Percentiles rank a stretch among this genome's conserved stretches.
These are phyloP conservation scores for Carcina quercana DNA, from an alignment of 2,888 invertebrate genomes.

Conservation along the genomic window DNA sequence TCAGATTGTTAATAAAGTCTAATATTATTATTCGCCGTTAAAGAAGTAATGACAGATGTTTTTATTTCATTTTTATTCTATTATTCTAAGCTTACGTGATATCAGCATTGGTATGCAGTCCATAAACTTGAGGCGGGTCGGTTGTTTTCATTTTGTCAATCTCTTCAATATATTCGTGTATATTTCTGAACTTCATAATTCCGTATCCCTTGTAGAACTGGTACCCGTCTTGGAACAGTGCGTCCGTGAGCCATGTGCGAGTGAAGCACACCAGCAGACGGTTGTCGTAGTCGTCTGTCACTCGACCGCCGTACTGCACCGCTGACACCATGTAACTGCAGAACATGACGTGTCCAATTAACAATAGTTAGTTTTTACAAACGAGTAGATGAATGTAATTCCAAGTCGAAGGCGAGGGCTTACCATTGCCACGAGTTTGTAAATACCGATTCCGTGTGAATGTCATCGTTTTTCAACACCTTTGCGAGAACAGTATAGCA, in stretches of 20 bases:
- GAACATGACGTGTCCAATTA: neutral
- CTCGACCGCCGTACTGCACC: conserved; percentile 93
- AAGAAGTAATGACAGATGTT: too few species aligned
- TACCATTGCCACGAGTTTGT: neutral
- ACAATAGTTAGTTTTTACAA: neutral
- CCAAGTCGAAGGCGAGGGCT: neutral
- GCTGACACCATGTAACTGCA: conserved; percentile 92
- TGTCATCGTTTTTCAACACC: neutral
- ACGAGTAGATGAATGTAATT: neutral
- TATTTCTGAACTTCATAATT: conserved; percentile 78
- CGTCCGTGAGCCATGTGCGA: conserved; percentile 84
- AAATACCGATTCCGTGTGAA: neutral
- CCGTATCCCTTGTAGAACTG: conserved; percentile 87
- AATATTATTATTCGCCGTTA: neutral
- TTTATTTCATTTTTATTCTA: conserved; percentile 9
- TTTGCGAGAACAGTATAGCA: neutral
- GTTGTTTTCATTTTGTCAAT: conserved; percentile 83
- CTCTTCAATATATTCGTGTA: conserved; percentile 81
- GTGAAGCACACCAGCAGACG: conserved; percentile 85
- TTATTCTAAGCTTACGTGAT: conserved; percentile 90
- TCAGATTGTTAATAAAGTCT: neutral
- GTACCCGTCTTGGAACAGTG: conserved; percentile 82
- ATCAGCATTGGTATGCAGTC: conserved; percentile 91
- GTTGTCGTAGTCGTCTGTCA: conserved; percentile 93
- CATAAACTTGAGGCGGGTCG: conserved; percentile 92